Base-by-base conservation (phyloP, 2,797 vertebrate genomes). In the Melanotaenia pygmaea region DNA sequence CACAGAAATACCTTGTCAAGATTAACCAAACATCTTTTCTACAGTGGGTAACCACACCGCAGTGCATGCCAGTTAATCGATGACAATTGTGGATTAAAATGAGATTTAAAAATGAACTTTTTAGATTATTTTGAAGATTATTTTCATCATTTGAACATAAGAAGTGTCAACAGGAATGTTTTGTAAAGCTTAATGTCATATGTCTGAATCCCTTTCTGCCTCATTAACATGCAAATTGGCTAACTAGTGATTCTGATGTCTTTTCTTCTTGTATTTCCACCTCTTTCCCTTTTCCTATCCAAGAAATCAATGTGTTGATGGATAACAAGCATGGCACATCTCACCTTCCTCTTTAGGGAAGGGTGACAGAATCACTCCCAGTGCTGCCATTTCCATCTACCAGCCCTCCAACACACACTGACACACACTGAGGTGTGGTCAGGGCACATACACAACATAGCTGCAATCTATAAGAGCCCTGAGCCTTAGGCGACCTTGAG, bases 231-330 rank as follows among this genome's bases (percentile, higher is more conserved):
- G 70, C 74, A 77, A 77, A 81, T 57, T 59, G 37, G 59, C 67
- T 47, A 67, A 84, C 50, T 54, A 77, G 53, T 70, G 43, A 72
- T 77, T 79, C 68, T 64, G 50, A 70, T 59, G 53, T 75, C 72
- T 79, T 76, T 72, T 70, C 76, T 77, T 74, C 57, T 76, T 79
- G 56, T 63, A 57, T 77, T 84, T 73, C 58, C 40, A 61, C 64
- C 64, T 67, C 56, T 66, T 53, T 53, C 59, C 57, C 56, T 70
- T 70, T 81, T 78, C 47, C 63, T 80, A 60, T 80, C 57, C 69
- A 82, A 89, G 81, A 88, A 93, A 95, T 96, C 94, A 87, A 92
- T 95, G 91, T 86, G 86, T 91, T 95, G 94, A 96, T 95, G 94
- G 95, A 95, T 96, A 94, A 92, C 93, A 93, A 94, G 94, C 92